Percentiles rank a stretch among this genome's conserved stretches.
Conservation (phyloP, 2,113 vertebrate genomes). For the Hyla sarda region DNA sequence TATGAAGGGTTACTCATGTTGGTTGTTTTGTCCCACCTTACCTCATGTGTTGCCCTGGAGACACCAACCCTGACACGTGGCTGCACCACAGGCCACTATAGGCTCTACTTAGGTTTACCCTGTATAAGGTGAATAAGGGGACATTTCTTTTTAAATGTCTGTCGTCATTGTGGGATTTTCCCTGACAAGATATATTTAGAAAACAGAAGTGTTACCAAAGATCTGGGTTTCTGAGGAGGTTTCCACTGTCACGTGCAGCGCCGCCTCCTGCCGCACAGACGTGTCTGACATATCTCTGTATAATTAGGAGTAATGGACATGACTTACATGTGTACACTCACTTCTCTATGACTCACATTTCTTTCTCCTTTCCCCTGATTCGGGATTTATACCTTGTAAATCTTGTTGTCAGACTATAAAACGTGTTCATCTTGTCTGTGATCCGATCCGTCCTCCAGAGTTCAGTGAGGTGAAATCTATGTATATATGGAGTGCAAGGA, state of each 20-base stretch:
- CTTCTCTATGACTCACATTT: not conserved
- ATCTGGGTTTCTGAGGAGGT: not conserved
- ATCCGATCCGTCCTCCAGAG: not conserved
- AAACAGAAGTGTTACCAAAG: not conserved
- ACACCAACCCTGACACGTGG: no score
- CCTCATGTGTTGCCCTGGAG: no score
- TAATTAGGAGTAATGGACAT: not conserved
- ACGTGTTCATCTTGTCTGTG: not conserved
- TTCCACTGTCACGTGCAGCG: not conserved
- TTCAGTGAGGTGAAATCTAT: not conserved
- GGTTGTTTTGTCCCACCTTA: no score
- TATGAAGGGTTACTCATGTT: no score
- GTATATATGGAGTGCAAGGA: not conserved
- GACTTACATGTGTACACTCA: slow-evolving; percentile 4
- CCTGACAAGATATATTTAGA: not conserved
- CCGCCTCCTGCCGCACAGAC: not conserved
- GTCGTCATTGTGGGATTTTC: not conserved
- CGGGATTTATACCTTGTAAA: not conserved
- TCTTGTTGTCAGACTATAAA: not conserved
- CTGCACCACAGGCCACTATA: no score
- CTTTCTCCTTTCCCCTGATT: not conserved
- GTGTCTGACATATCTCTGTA: not conserved
- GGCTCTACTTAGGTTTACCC: no score
- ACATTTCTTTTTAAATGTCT: not conserved
- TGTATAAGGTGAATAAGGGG: not conserved